Percentiles rank a stretch among this genome's conserved stretches.
Evolutionary conservation across 2,797 vertebrate genomes (phyloP).

Genomic region (Coendou prehensilis): DNA sequence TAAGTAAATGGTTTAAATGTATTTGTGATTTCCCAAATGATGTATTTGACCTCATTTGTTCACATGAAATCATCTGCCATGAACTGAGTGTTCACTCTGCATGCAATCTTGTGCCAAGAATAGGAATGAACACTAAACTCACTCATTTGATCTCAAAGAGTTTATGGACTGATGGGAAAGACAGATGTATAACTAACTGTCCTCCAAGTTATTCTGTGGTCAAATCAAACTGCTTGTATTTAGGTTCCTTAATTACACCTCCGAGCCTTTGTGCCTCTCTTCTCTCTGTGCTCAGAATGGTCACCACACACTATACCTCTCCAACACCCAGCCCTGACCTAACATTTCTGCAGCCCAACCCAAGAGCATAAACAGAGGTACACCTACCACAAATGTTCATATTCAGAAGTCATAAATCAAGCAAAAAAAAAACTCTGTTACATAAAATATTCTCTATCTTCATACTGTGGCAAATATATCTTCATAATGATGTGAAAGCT

Average conservation of each 20-base stretch:
- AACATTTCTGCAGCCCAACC: background rate
- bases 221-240: background rate
- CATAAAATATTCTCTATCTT: background rate
- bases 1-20: background rate
- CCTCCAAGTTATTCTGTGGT: background rate
- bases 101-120: background rate
- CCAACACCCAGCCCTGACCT: background rate
- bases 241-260: background rate
- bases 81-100: background rate
- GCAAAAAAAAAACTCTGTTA: background rate
- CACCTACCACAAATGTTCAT: background rate
- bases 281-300: background rate
- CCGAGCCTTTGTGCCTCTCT: background rate
- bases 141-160: background rate
- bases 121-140: background rate
- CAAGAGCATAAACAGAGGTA: background rate
- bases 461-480: background rate
- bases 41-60: background rate
- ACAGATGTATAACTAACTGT: background rate
- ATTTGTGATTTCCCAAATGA: background rate
- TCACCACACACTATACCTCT: background rate
- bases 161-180: background rate
- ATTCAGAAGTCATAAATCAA: constrained; percentile 17
- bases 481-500: background rate
- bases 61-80: background rate